A percentile compares a stretch with the other conserved stretches of the same genome.
Conservation (phyloP, 2,888 invertebrate species). For the Gymnosoma rotundatum region DNA sequence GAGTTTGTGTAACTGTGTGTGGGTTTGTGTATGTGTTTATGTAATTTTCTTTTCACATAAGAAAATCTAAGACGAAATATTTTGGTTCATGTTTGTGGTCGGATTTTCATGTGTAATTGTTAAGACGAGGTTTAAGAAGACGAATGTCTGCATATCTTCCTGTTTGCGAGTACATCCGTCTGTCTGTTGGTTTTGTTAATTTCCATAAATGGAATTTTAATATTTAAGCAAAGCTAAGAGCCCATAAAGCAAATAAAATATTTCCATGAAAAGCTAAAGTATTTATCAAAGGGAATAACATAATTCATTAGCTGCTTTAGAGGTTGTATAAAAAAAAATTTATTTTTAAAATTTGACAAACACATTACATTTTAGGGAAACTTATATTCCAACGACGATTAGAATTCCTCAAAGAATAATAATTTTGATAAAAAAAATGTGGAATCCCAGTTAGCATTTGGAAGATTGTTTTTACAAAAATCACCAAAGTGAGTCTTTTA, state of each 20-base stretch:
- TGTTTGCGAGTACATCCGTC: not conserved
- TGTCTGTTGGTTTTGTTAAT: slow-evolving; percentile 20
- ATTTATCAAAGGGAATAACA: not conserved
- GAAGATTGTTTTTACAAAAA: too few species aligned
- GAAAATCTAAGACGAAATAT: not conserved
- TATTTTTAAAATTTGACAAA: too few species aligned
- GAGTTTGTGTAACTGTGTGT: not conserved
- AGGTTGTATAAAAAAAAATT: too few species aligned
- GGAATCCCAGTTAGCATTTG: too few species aligned
- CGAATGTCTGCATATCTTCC: not conserved
- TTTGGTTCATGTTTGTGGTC: not conserved
- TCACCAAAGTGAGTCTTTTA: too few species aligned
- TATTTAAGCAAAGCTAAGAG: not conserved
- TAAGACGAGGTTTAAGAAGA: not conserved
- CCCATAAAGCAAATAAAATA: not conserved
- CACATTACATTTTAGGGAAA: too few species aligned
- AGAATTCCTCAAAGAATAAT: too few species aligned
- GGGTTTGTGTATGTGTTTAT: not conserved
- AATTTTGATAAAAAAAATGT: too few species aligned
- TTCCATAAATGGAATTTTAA: slow-evolving; percentile 25
- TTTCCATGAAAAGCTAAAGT: not conserved
- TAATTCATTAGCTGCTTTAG: too few species aligned
- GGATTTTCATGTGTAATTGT: not conserved
- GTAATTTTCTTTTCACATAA: not conserved
- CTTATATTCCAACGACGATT: too few species aligned